These are phyloP conservation scores for Sparus aurata DNA, from an alignment of 2,797 vertebrate genomes.

Conservation along the genomic window DNA sequence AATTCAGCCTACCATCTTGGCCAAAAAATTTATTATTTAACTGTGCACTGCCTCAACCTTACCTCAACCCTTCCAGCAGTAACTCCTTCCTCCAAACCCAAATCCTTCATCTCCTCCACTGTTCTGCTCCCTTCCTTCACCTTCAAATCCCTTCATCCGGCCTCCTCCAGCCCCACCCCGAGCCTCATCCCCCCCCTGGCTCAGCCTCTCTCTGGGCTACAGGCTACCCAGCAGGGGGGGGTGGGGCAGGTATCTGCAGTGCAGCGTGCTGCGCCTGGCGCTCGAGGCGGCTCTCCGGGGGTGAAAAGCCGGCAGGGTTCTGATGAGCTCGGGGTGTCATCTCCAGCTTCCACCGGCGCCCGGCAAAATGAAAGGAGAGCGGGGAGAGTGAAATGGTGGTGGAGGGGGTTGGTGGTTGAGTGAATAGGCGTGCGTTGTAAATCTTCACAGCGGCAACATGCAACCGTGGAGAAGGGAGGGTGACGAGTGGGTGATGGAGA, in stretches of 20 bases:
- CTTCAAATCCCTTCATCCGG: constrained; percentile 56
- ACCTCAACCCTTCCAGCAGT: neutral
- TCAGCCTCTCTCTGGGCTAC: constrained; percentile 57
- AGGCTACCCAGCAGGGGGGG: constrained; percentile 53
- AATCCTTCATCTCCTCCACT: constrained; percentile 18
- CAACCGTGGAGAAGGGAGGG: constrained; percentile 85
- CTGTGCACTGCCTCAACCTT: neutral
- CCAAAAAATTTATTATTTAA: neutral
- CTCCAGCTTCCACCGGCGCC: constrained; percentile 84
- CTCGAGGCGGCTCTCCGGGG: constrained; percentile 88
- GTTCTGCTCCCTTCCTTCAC: constrained; percentile 30
- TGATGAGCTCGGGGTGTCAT: constrained; percentile 92
- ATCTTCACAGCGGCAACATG: constrained; percentile 95
- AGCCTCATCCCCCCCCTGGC: constrained; percentile 34
- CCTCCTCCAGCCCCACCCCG: constrained; percentile 29
- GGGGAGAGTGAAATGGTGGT: constrained; percentile 51
- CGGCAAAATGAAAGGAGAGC: constrained; percentile 60
- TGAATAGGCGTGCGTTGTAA: constrained; percentile 95
- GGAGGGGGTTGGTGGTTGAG: constrained; percentile 84
- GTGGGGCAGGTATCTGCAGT: constrained; percentile 67
- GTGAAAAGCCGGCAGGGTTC: constrained; percentile 93
- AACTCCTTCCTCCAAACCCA: constrained; percentile 20
- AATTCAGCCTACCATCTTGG: neutral
- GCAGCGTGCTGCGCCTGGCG: constrained; percentile 83
- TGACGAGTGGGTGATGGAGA: constrained; percentile 67